Base-by-base conservation (phyloP, 1,140 invertebrate genomes). In the Drosophila rhopaloa region DNA sequence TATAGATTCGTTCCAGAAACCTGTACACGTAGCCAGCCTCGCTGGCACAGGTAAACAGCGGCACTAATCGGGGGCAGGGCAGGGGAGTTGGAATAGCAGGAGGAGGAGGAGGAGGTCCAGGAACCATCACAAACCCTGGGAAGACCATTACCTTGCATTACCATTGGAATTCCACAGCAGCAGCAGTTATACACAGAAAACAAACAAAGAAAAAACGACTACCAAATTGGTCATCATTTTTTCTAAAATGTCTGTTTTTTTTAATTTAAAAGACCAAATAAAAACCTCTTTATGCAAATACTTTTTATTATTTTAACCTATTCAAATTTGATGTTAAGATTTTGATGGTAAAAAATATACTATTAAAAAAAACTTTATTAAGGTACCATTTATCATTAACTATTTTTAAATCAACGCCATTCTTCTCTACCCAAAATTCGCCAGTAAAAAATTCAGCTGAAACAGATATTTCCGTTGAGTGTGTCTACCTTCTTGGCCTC, bases 1-100 rank as follows among this genome's bases (percentile, higher is more conserved):
- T 88, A 89, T 89, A 89, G 79, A 86, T 86, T 86, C 84, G 83
- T 86, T 86, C 84, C 83, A 88, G 38, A 88, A 89, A 88, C 83
- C 84, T 88, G 83, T 88, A 78, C 71, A 59, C 16, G 62, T 61
- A 68, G 35, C 24, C 55, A 66, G 43, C 61, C 44, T 61, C 60
- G 5, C 77, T 66, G 78, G 80, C 76, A 77, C 84, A 88, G 83
- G 83, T 88, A 88, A 89, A 84, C 84, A 61, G 84, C 84, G 79
- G 65, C 84, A 89, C 84, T 88, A 88, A 89, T 88, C 83, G 89
- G 77, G 72, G 29, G 29, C 29, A 32, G 76, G 53, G 47, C 51
- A 57, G 19, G 53, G 46, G 29, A 47, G 24, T 14, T 35, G 48
- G 16, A 65, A 27, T 7, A 9, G 29, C 10, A 50, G 41, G 57